phyloP scores from a whole-genome alignment of 2,797 vertebrate genomes.

The Adelosebastes latens region DNA sequence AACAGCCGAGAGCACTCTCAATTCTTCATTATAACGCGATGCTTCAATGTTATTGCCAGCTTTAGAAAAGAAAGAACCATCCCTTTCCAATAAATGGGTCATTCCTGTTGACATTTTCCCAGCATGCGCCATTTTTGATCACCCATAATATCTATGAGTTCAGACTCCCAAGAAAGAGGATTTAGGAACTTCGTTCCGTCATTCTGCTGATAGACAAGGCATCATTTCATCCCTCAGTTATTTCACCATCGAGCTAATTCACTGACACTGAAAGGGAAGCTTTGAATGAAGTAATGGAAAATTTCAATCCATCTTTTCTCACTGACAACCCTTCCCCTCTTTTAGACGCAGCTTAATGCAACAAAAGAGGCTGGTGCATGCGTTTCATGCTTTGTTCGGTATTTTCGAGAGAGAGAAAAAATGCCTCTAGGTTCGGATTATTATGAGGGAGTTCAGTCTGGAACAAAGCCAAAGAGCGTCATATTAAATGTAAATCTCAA shows the following conservation, averaged over 20 bases:
- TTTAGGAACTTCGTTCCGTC: conserved; percentile 60
- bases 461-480: conserved; percentile 25
- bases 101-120: conserved; percentile 77
- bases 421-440: conserved; percentile 45
- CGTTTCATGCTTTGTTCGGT: conserved; percentile 71
- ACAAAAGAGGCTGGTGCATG: conserved; percentile 75
- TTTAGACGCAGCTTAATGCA: conserved; percentile 74
- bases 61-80: conserved; percentile 70
- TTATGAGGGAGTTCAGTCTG: conserved; percentile 27
- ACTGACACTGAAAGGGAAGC: conserved; percentile 68
- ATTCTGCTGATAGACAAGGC: conserved; percentile 53
- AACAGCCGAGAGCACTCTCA: conserved; percentile 68
- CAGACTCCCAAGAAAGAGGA: conserved; percentile 58
- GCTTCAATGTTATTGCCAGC: conserved; percentile 72
- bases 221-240: conserved; percentile 54
- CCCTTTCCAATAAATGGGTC: conserved; percentile 76
- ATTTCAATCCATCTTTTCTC: conserved; percentile 77
- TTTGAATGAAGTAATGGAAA: conserved; percentile 80
- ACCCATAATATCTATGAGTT: conserved; percentile 61
- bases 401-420: conserved; percentile 51
- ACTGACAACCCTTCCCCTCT: conserved; percentile 60
- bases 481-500: conserved; percentile 23
- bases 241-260: conserved; percentile 59
- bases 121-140: conserved; percentile 66
- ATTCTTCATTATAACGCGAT: conserved; percentile 69